phyloP scores from a whole-genome alignment of 2,888 invertebrate genomes.

The Rhamphomyia laevipes region DNA sequence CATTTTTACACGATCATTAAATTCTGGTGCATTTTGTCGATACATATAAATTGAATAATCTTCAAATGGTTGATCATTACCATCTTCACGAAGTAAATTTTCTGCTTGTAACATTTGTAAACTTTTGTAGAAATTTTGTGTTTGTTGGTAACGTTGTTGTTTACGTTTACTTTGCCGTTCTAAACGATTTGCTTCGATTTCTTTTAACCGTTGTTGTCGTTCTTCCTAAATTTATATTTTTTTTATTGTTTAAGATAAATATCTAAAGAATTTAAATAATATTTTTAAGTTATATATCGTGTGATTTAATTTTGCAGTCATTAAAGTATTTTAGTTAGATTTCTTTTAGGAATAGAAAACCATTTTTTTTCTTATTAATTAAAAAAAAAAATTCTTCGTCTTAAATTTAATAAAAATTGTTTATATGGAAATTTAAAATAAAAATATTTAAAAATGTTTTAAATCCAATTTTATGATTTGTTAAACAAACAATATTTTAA shows the following conservation, averaged over 20 bases:
- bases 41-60: conserved; percentile 78
- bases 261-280: too few relatives aligned
- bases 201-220: conserved; percentile 59
- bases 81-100: conserved; percentile 46
- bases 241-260: conserved; percentile 5
- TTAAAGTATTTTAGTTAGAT: too few relatives aligned
- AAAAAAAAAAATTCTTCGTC: too few relatives aligned
- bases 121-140: conserved; percentile 73
- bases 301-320: too few relatives aligned
- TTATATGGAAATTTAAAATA: too few relatives aligned
- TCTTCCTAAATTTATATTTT: conserved; percentile 45
- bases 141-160: conserved; percentile 60
- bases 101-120: conserved; percentile 75
- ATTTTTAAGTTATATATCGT: too few relatives aligned
- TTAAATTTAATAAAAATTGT: too few relatives aligned
- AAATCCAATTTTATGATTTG: too few relatives aligned
- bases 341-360: too few relatives aligned
- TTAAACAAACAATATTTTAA: too few relatives aligned
- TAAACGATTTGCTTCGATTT: conserved; percentile 54
- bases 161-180: conserved; percentile 53
- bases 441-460: too few relatives aligned
- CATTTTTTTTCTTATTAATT: too few relatives aligned
- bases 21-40: conserved; percentile 72
- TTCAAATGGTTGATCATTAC: conserved; percentile 54
- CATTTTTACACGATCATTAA: conserved; percentile 72